Evolutionary conservation across 2,113 vertebrate species (phyloP).

Genomic region (Pteruthius melanotis): DNA sequence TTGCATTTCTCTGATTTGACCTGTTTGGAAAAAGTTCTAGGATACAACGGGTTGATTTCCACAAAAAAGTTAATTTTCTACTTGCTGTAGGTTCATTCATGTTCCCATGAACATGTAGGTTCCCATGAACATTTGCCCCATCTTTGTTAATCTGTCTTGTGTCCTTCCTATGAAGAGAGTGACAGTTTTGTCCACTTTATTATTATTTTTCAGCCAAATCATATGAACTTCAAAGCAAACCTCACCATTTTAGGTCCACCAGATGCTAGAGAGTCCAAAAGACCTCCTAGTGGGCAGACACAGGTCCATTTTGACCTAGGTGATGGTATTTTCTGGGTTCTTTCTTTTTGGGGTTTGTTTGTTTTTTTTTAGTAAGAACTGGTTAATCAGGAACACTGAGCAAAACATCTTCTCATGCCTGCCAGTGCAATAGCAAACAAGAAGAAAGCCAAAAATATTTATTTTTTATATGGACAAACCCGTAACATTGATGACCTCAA

Average conservation of each 20-base stretch:
- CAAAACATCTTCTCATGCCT: background rate
- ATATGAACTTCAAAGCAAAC: background rate
- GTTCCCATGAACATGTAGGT: background rate
- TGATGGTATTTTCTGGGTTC: background rate
- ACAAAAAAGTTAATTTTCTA: background rate
- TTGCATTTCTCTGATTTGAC: background rate
- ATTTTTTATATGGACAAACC: background rate
- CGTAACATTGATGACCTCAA: fast-evolving
- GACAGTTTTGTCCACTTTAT: background rate
- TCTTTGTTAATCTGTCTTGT: background rate
- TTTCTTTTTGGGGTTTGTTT: background rate
- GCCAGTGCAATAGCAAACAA: background rate
- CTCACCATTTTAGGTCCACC: background rate
- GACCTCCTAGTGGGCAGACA: background rate
- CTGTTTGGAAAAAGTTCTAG: background rate
- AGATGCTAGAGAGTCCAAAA: background rate
- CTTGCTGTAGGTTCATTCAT: background rate
- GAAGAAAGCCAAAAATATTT: background rate
- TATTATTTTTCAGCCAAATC: background rate
- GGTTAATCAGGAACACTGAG: background rate
- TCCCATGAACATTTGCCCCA: background rate
- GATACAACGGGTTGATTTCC: background rate
- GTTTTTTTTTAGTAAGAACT: background rate
- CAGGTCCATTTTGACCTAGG: background rate
- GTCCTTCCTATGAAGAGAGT: background rate